Base-by-base conservation (phyloP, 2,113 vertebrate genomes). In the Centropristis striata region DNA sequence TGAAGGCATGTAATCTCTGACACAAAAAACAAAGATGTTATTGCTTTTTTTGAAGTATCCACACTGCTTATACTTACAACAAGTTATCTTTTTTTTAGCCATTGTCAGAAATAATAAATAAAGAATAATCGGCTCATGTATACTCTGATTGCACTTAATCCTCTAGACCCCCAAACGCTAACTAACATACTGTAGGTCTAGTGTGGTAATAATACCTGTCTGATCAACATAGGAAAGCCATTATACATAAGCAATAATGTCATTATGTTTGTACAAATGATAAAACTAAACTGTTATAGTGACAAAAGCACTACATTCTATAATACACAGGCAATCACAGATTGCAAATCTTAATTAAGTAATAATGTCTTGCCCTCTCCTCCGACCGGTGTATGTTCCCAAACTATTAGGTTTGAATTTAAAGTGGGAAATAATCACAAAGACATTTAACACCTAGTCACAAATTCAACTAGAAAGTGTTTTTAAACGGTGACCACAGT, bases 311-410 rank as follows among this genome's bases (percentile, higher is more conserved):
- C 95, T 94, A 93, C 78, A 83, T 91, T 94, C 92, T 92, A 94
- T 93, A 95, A 92, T 94, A 96, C 95, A 95, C 89, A 94, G 95
- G 97, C 97, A 98, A 97, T 99, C 97, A 99, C 97, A 95, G 98
- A 99, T 96, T 98, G 98, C 98, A 98, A 95, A 94, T 93, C 88
- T 88, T 90, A 92, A 78, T 88, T 89, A 92, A 78, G 65, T 75
- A 85, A 92, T 88, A 92, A 94, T 54, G 84, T 88, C 87, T 58
- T 55, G 64, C 66, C 64, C 73, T 74, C 84, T 73, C 74, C 44
- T 69, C 81, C 53, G 10, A 65, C 55, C 7, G 12, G 28, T 49
- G 51, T 25, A 55, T 54, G 73, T 80, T 87, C 82, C 81, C 80
- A 88, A 86, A 82, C 51, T 75, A 15, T 49, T n/a, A 32, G 20